A percentile compares a stretch with the other conserved stretches of the same genome.
Evolutionary conservation across 2,113 vertebrate genomes (phyloP).

Genomic region (Mirounga angustirostris): DNA sequence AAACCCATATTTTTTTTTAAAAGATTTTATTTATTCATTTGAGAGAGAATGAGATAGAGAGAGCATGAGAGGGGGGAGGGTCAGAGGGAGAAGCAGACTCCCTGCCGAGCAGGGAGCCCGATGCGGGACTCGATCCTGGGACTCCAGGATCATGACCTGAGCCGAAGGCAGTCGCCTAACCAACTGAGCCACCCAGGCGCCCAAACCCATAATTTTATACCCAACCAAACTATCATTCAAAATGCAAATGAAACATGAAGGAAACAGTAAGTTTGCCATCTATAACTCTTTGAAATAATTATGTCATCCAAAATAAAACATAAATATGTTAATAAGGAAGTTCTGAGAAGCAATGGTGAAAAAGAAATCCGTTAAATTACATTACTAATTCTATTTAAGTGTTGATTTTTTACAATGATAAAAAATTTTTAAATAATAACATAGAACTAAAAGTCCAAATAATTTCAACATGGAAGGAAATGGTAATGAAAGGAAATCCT

Average conservation of each 20-base stretch:
- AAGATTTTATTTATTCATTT: too few relatives aligned
- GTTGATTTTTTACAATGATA: neutral
- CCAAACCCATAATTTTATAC: slow-evolving; percentile 4
- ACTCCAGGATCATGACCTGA: too few relatives aligned
- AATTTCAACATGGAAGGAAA: neutral
- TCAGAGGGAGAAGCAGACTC: too few relatives aligned
- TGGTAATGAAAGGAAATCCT: neutral
- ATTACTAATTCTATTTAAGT: neutral
- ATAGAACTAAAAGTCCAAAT: slow-evolving; percentile 13
- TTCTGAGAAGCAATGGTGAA: neutral
- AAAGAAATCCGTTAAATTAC: slow-evolving; percentile 10
- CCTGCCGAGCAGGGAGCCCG: too few relatives aligned
- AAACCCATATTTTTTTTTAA: neutral
- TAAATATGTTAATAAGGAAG: slow-evolving; percentile 13
- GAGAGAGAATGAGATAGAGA: too few relatives aligned
- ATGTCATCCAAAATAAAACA: neutral
- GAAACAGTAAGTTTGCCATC: neutral
- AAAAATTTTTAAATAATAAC: neutral
- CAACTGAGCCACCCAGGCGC: too few relatives aligned
- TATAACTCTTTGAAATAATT: neutral
- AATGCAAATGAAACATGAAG: neutral
- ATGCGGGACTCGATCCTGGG: too few relatives aligned
- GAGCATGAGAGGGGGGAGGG: too few relatives aligned
- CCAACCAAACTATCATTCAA: neutral
- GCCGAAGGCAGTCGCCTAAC: too few relatives aligned